These are phyloP conservation scores for Atta cephalotes DNA, from an alignment of 1,140 invertebrate genomes.

Conservation along the genomic window DNA sequence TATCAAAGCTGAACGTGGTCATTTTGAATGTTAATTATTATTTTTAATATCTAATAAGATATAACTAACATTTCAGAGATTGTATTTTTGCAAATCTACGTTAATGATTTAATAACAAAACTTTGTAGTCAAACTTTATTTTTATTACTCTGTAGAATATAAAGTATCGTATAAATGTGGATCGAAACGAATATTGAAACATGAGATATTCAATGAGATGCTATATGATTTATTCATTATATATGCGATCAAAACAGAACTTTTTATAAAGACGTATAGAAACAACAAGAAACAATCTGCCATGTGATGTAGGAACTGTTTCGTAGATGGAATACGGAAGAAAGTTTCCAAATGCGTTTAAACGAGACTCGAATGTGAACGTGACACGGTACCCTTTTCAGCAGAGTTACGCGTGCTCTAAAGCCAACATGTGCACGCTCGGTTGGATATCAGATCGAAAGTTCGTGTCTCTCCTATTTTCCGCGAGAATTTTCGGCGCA, in stretches of 20 bases:
- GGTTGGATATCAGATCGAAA: conserved; percentile 74
- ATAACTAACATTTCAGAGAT: no score
- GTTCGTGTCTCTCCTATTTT: conserved; percentile 74
- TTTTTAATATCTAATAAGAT: no score
- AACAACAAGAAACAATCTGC: neutral
- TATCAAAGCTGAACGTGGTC: no score
- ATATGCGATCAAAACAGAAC: neutral
- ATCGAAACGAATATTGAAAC: neutral
- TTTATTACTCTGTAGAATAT: neutral
- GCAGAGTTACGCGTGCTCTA: conserved; percentile 66
- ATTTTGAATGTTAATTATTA: no score
- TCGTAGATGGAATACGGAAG: conserved; percentile 29
- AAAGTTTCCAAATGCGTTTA: conserved; percentile 65
- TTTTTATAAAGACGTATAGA: neutral
- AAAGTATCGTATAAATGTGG: neutral
- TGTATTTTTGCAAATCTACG: no score
- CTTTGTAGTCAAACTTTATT: no score
- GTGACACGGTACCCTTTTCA: conserved; percentile 17
- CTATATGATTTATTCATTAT: neutral
- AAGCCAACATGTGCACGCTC: conserved; percentile 59
- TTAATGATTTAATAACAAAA: no score
- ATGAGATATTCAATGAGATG: neutral
- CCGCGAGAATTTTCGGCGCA: conserved; percentile 73
- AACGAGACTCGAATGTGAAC: conserved; percentile 59
- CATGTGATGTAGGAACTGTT: conserved; percentile 9